Evolutionary conservation across 2,113 vertebrate genomes (phyloP).

Genomic region (Camarhynchus parvulus): DNA sequence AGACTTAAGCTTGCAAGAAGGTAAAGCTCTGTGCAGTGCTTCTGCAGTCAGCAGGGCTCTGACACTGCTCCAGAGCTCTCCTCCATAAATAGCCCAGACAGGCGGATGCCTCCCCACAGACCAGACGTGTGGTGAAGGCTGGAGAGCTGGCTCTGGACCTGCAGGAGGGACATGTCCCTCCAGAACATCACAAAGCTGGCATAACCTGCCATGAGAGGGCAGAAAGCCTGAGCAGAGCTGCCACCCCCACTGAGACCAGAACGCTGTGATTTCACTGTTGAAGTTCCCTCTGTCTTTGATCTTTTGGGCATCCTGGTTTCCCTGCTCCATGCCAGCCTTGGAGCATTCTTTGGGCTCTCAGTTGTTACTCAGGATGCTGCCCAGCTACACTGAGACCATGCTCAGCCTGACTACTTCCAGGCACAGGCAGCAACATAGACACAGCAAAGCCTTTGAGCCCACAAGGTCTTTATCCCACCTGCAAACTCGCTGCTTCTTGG

Average conservation of each 20-base stretch:
- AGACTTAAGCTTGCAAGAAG: neutral
- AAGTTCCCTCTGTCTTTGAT: neutral
- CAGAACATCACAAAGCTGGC: rapidly evolving
- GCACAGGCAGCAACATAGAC: neutral
- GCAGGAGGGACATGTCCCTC: neutral
- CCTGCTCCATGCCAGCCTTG: neutral
- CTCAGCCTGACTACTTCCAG: neutral
- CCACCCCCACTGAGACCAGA: neutral
- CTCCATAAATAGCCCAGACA: neutral
- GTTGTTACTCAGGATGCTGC: neutral
- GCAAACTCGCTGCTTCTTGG: neutral
- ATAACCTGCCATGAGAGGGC: neutral
- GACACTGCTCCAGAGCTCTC: neutral
- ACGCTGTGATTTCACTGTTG: rapidly evolving
- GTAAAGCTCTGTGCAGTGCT: neutral
- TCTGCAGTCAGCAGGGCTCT: neutral
- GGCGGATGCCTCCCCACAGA: neutral
- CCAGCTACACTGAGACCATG: neutral
- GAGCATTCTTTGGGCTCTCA: neutral
- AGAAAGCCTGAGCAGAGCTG: neutral
- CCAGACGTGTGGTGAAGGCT: neutral
- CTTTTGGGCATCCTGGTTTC: neutral
- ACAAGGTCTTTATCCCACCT: neutral
- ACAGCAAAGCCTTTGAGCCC: neutral
- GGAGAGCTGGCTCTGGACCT: neutral